A percentile compares a stretch with the other conserved stretches of the same genome.
These are phyloP conservation scores for Xiphophorus birchmanni DNA, from an alignment of 2,797 vertebrate genomes.

Conservation along the genomic window DNA sequence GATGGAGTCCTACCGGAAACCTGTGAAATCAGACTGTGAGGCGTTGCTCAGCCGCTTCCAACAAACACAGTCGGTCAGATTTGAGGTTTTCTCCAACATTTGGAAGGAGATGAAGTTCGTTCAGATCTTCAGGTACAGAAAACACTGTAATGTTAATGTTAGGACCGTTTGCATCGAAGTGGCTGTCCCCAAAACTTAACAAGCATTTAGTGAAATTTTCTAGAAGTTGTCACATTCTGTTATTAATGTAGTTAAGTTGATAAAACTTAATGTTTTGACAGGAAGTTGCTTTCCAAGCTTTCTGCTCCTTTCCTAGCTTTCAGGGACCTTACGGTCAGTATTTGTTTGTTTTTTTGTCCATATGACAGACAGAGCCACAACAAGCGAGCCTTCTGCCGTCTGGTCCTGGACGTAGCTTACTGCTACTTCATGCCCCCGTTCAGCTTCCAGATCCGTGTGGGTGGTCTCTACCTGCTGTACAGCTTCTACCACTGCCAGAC, in stretches of 20 bases:
- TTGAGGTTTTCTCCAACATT: constrained; percentile 85
- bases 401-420: constrained; percentile 80
- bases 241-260: neutral
- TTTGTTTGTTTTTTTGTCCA: neutral
- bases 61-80: constrained; percentile 85
- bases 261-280: neutral
- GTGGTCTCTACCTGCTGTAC: constrained; percentile 91
- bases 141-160: neutral
- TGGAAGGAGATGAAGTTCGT: constrained; percentile 90
- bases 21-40: constrained; percentile 85
- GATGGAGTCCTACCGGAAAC: constrained; percentile 58
- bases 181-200: neutral
- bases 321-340: neutral
- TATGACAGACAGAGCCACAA: constrained; percentile 83
- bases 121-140: constrained; percentile 83
- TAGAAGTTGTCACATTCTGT: neutral
- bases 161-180: neutral
- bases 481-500: constrained; percentile 87
- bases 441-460: constrained; percentile 94
- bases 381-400: constrained; percentile 81
- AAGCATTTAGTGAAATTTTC: neutral
- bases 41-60: constrained; percentile 86
- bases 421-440: constrained; percentile 88
- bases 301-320: neutral
- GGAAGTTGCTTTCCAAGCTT: neutral